A percentile compares a stretch with the other conserved stretches of the same genome.
These are phyloP conservation scores for Squalus acanthias DNA, from an alignment of 2,797 vertebrate genomes.

Conservation along the genomic window DNA sequence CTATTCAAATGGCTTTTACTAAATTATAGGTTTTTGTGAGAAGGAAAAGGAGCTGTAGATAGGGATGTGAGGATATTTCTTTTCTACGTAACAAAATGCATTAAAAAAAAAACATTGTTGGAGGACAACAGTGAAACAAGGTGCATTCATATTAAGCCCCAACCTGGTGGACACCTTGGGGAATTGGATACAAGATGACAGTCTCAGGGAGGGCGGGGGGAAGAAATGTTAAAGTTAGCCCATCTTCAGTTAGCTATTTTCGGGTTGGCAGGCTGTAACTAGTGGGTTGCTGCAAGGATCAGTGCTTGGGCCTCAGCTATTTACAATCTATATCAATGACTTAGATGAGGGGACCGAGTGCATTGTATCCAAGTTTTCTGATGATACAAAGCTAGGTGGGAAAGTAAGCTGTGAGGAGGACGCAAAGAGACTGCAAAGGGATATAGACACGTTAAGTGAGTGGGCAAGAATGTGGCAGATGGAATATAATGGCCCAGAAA, in stretches of 20 bases:
- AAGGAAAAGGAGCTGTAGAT: background rate
- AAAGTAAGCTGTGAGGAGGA: too few species aligned
- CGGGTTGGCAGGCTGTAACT: background rate
- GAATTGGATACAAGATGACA: background rate
- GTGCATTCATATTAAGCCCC: background rate
- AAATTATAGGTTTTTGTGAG: conserved; percentile 6
- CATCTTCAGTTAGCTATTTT: background rate
- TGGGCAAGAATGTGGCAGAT: too few species aligned
- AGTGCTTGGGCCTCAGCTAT: background rate
- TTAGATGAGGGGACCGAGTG: too few species aligned
- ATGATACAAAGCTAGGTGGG: too few species aligned
- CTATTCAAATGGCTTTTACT: conserved; percentile 41
- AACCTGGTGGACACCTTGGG: background rate
- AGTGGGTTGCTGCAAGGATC: too few species aligned
- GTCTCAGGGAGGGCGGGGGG: background rate
- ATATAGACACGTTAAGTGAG: too few species aligned
- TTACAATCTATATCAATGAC: background rate
- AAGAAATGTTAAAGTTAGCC: background rate
- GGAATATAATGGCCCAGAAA: too few species aligned
- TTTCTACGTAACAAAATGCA: background rate
- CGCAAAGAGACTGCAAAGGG: too few species aligned
- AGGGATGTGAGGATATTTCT: background rate
- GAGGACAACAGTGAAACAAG: background rate
- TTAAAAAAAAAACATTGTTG: background rate
- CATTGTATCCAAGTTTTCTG: too few species aligned